Evolutionary conservation across 2,113 vertebrate species (phyloP).

Genomic region (Oreochromis aureus): DNA sequence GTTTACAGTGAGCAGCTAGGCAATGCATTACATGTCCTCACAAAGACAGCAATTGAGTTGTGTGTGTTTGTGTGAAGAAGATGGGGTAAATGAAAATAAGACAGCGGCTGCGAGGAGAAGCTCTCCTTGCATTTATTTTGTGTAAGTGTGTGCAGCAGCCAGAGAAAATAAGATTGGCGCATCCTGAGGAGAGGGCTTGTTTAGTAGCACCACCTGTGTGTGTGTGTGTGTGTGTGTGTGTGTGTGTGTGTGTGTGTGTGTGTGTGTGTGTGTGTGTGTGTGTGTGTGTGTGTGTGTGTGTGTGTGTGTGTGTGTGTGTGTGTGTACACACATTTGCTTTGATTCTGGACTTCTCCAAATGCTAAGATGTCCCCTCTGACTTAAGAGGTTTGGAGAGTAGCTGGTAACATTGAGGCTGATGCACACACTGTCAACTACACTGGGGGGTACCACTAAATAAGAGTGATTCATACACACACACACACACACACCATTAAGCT

Average conservation of each 20-base stretch:
- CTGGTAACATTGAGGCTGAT: conserved; percentile 8
- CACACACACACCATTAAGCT: conserved; percentile 15
- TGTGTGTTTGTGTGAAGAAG: neutral
- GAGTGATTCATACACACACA: conserved; percentile 8
- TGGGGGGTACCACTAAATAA: conserved; percentile 2
- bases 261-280: neutral
- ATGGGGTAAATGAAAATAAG: conserved; percentile 5
- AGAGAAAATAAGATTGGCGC: conserved; percentile 15
- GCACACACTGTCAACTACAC: conserved; percentile 1
- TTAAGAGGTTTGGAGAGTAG: conserved; percentile 7
- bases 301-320: neutral
- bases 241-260: neutral
- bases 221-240: neutral
- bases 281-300: neutral
- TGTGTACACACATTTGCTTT: neutral
- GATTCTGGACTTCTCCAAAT: conserved; percentile 21
- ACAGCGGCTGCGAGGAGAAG: neutral
- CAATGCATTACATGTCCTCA: neutral
- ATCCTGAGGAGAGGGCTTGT: conserved; percentile 13
- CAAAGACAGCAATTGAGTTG: neutral
- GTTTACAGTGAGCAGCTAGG: neutral
- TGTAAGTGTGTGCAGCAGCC: neutral
- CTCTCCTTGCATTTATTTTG: neutral
- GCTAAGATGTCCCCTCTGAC: conserved; percentile 37
- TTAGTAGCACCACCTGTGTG: neutral